phyloP scores from a whole-genome alignment of 92 coral and sea anemone genomes.

The Scolanthus callimorphus region DNA sequence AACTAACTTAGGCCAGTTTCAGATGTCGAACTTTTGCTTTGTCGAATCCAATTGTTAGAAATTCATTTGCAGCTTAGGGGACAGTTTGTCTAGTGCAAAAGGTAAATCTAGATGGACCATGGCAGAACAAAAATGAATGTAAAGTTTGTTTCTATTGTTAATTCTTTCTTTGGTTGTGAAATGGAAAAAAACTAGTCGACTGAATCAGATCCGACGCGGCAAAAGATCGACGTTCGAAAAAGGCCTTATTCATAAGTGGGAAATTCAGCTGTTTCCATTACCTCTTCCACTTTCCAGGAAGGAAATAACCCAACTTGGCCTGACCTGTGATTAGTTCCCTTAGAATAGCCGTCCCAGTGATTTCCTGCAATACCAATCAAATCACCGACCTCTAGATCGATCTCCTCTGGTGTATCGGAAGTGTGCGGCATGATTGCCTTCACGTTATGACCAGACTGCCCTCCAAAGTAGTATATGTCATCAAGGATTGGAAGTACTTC shows the following conservation, averaged over 20 bases:
- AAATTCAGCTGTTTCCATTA: constrained; percentile 74
- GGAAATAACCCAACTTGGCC: constrained; percentile 76
- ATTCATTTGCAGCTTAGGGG: no score
- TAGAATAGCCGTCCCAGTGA: constrained; percentile 97
- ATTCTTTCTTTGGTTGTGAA: no score
- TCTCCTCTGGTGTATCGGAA: constrained; percentile 56
- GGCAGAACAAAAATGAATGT: no score
- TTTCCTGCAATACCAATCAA: constrained; percentile 86
- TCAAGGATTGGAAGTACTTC: constrained; percentile 84
- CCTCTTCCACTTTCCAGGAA: constrained; percentile 90
- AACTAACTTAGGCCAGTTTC: no score
- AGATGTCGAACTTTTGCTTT: no score
- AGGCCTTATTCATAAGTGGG: constrained; percentile 82
- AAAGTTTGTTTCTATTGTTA: no score
- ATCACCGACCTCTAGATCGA: constrained; percentile 71
- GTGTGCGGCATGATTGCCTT: constrained; percentile 72
- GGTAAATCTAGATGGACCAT: no score
- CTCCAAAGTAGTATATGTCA: constrained; percentile 94
- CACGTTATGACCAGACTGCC: constrained; percentile 88
- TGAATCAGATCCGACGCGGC: constrained; percentile 9
- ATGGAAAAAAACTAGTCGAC: no score
- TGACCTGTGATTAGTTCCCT: constrained; percentile 63
- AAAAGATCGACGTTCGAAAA: no score
- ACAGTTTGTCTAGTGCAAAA: no score
- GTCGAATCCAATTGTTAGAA: no score